These are phyloP conservation scores for Lerista edwardsae DNA, from an alignment of 2,797 vertebrate genomes.

Conservation along the genomic window DNA sequence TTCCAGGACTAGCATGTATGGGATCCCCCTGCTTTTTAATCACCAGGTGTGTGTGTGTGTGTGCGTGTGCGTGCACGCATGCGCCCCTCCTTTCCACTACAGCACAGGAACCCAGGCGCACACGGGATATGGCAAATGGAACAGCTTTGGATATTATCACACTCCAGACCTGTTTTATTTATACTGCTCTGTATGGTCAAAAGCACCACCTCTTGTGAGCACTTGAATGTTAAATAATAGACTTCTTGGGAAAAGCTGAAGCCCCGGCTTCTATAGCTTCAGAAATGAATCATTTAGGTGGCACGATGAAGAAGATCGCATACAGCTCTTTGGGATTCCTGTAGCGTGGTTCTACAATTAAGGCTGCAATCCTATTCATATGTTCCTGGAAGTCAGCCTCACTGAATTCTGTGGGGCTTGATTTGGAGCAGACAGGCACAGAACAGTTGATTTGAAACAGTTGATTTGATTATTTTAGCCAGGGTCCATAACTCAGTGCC, in stretches of 20 bases:
- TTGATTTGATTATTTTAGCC: background rate
- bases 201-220: background rate
- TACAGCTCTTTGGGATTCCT: too few relatives aligned
- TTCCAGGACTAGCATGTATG: background rate
- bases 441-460: background rate
- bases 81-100: background rate
- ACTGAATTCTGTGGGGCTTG: too few relatives aligned
- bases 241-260: background rate
- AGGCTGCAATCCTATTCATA: too few relatives aligned
- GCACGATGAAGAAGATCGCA: background rate
- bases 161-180: background rate
- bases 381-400: too few relatives aligned
- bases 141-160: background rate
- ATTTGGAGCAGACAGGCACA: too few relatives aligned
- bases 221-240: background rate
- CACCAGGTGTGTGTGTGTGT: too few relatives aligned
- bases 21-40: too few relatives aligned
- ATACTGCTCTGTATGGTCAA: background rate
- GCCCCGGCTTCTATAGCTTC: background rate
- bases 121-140: too few relatives aligned
- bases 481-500: background rate
- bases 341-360: too few relatives aligned
- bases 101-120: background rate
- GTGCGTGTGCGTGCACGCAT: too few relatives aligned
- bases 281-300: background rate